phyloP scores from a whole-genome alignment of 2,113 vertebrate species.

The Paramormyrops kingsleyae region DNA sequence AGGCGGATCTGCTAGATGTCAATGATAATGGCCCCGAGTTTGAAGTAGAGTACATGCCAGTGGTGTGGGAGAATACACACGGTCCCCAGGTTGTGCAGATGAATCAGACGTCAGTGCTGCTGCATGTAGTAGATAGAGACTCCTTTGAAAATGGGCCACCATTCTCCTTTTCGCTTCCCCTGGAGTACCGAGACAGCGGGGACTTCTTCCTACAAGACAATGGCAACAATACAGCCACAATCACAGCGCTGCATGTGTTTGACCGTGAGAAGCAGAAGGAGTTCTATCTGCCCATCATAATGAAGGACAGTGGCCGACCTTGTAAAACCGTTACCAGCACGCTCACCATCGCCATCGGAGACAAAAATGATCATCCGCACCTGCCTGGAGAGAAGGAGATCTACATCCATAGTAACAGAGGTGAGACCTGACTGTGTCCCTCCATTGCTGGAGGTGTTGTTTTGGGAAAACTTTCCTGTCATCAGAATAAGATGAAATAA shows the following conservation, averaged over 20 bases:
- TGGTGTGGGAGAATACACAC: conserved; percentile 72
- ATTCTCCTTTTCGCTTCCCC: conserved; percentile 65
- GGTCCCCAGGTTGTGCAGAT: conserved; percentile 66
- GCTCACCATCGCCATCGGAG: conserved; percentile 75
- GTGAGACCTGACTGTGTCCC: conserved; percentile 46
- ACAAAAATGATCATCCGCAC: conserved; percentile 80
- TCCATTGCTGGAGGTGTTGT: neutral
- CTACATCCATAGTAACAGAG: conserved; percentile 69
- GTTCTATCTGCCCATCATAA: conserved; percentile 70
- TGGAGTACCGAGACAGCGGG: conserved; percentile 60
- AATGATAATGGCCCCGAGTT: conserved; percentile 82
- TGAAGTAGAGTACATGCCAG: conserved; percentile 65
- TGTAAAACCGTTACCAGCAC: conserved; percentile 71
- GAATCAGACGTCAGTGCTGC: conserved; percentile 70
- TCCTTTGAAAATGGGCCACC: conserved; percentile 71
- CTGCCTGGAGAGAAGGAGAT: conserved; percentile 69
- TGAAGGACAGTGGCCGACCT: conserved; percentile 75
- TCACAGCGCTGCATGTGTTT: conserved; percentile 72
- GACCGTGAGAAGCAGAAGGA: conserved; percentile 77
- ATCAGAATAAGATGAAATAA: neutral
- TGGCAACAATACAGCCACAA: conserved; percentile 69
- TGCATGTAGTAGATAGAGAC: conserved; percentile 68
- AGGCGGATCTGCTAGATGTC: conserved; percentile 72
- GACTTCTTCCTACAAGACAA: conserved; percentile 81
- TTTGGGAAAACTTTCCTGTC: neutral